phyloP scores from a whole-genome alignment of 2,888 invertebrate species.

The Pilophorus perplexus region DNA sequence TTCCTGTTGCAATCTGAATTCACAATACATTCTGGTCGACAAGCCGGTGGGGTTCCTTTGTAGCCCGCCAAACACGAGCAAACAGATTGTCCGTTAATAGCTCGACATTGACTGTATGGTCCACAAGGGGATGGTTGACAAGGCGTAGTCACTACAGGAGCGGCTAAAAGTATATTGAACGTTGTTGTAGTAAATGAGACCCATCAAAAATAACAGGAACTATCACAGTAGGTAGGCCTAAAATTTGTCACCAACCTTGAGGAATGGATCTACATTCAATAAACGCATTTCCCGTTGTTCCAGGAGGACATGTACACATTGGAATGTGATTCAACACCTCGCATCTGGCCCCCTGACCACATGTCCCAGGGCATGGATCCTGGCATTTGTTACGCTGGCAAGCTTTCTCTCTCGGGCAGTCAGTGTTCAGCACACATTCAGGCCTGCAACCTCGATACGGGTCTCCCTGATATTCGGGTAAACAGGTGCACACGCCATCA shows the following conservation, averaged over 20 bases:
- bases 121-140: conserved; percentile 56
- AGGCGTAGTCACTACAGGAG: conserved; percentile 51
- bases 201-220: too few relatives aligned
- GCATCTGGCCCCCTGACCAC: conserved; percentile 66
- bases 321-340: conserved; percentile 69
- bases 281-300: conserved; percentile 66
- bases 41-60: conserved; percentile 70
- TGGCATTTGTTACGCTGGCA: conserved; percentile 69
- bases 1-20: conserved; percentile 68
- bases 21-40: conserved; percentile 54
- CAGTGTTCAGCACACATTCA: conserved; percentile 74
- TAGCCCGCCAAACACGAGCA: conserved; percentile 70
- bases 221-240: too few relatives aligned
- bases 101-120: conserved; percentile 64
- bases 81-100: conserved; percentile 68
- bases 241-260: too few relatives aligned
- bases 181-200: too few relatives aligned
- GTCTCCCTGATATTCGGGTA: conserved; percentile 67
- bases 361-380: conserved; percentile 68
- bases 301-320: conserved; percentile 66
- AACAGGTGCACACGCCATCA: conserved; percentile 71
- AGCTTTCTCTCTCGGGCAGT: conserved; percentile 61
- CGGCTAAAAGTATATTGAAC: conserved; percentile 45
- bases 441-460: conserved; percentile 72
- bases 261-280: conserved; percentile 50